phyloP scores from a whole-genome alignment of 2,113 vertebrate genomes.

The Bubo blakistoni region DNA sequence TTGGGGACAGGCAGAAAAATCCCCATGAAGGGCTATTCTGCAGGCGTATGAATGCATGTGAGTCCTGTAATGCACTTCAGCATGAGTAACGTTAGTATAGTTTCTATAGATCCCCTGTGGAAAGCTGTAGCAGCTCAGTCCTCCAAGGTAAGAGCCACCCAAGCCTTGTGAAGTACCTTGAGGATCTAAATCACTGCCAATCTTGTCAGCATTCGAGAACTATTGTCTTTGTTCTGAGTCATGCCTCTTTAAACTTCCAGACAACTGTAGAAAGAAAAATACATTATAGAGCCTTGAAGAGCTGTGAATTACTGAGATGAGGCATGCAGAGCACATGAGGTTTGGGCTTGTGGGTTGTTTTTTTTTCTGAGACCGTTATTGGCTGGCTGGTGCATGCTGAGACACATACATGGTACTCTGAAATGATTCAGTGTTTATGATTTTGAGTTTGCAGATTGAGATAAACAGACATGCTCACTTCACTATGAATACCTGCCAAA shows the following conservation, averaged over 20 bases:
- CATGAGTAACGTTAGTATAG: accelerated
- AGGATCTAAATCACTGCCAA: not conserved
- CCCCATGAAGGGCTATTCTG: not conserved
- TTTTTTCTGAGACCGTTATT: not conserved
- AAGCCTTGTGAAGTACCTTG: not conserved
- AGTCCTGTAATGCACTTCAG: not conserved
- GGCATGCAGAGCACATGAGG: not conserved
- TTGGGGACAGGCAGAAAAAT: not conserved
- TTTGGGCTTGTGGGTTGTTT: not conserved
- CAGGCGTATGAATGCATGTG: not conserved
- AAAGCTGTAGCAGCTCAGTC: not conserved
- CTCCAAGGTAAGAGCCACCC: not conserved
- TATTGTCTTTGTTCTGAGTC: not conserved
- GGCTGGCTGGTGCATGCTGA: not conserved
- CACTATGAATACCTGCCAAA: not conserved
- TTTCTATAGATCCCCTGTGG: not conserved
- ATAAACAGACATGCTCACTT: not conserved
- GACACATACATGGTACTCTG: not conserved
- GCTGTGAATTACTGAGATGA: not conserved
- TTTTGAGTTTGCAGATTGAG: not conserved
- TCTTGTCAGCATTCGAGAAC: not conserved
- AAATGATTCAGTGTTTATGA: not conserved
- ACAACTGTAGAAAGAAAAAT: not conserved
- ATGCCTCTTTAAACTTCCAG: not conserved
- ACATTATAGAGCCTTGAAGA: not conserved